Conservation (phyloP, 2,113 vertebrate genomes). For the Rhinopomastus cyanomelas region DNA sequence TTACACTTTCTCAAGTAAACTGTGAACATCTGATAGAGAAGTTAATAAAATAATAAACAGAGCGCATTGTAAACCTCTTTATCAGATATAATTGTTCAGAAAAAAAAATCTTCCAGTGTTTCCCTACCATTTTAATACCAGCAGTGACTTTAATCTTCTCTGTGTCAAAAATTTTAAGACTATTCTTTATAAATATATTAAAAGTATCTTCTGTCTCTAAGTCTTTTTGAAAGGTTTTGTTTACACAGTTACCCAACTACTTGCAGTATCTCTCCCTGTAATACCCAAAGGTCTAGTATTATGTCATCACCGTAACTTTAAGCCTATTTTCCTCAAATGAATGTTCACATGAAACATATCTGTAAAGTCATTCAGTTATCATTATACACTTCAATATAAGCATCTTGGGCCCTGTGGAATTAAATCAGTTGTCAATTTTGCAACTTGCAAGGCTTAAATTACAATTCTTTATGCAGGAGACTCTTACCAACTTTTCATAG, state of each 20-base stretch:
- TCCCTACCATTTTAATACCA: not conserved
- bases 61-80: not conserved
- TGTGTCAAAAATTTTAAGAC: not conserved
- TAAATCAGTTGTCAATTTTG: not conserved
- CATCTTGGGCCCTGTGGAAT: not conserved
- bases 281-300: not conserved
- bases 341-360: not conserved
- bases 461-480: not conserved
- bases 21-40: not conserved
- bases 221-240: not conserved
- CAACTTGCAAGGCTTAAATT: not conserved
- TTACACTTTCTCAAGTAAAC: not conserved
- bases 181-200: not conserved
- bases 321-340: not conserved
- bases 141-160: not conserved
- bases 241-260: not conserved
- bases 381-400: not conserved
- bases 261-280: not conserved
- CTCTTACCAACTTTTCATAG: slow-evolving; percentile 3
- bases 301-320: not conserved
- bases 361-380: not conserved
- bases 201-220: not conserved
- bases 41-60: not conserved
- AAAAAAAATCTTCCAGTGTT: not conserved
- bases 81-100: not conserved